Percentiles rank a stretch among this genome's conserved stretches.
Evolutionary conservation across 1,140 invertebrate species (phyloP).

Genomic region (Prorops nasuta): DNA sequence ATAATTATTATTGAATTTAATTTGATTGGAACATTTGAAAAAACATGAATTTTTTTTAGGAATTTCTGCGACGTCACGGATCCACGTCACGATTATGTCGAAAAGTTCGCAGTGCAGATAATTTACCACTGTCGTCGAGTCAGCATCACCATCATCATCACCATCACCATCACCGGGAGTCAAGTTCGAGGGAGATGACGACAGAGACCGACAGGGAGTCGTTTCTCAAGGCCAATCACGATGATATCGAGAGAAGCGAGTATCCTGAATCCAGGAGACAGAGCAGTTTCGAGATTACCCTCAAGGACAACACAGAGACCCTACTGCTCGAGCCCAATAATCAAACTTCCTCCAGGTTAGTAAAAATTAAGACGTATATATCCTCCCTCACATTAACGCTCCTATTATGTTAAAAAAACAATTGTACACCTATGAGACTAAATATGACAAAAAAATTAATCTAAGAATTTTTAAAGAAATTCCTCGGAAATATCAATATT

Average conservation of each 20-base stretch:
- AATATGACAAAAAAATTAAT: no score
- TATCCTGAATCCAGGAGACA: constrained; percentile 39
- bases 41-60: no score
- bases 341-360: constrained; percentile 41
- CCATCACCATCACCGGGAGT: constrained; percentile 45
- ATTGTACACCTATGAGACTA: no score
- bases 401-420: no score
- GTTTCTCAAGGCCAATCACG: constrained; percentile 39
- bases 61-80: constrained; percentile 71
- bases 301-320: constrained; percentile 35
- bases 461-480: no score
- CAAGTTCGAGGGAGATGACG: constrained; percentile 36
- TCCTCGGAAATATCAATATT: no score
- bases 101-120: constrained; percentile 71
- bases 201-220: constrained; percentile 56
- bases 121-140: constrained; percentile 54
- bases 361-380: no score
- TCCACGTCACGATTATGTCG: constrained; percentile 75
- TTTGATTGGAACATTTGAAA: no score
- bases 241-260: constrained; percentile 42
- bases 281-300: constrained; percentile 39
- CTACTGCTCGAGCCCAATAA: constrained; percentile 38
- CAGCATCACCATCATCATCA: constrained; percentile 45
- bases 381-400: no score
- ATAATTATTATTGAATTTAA: no score